phyloP scores from a whole-genome alignment of 2,113 vertebrate genomes.

The Phalacrocorax pelagicus region DNA sequence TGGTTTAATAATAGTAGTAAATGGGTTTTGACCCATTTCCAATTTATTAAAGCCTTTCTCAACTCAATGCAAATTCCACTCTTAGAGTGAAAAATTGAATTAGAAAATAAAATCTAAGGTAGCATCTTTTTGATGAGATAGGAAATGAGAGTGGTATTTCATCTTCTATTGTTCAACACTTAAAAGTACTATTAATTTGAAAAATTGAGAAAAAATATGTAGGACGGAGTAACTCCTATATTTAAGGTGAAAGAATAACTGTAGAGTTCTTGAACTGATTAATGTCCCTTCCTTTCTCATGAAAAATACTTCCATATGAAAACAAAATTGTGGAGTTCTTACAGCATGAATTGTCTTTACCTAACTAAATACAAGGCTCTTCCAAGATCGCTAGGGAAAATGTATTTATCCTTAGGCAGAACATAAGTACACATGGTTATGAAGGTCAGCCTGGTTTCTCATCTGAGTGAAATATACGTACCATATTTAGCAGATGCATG shows the following conservation, averaged over 20 bases:
- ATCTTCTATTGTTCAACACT: conserved; percentile 12
- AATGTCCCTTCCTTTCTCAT: background rate
- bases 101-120: conserved; percentile 37
- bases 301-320: background rate
- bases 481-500: conserved; percentile 20
- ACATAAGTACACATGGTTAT: background rate
- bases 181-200: background rate
- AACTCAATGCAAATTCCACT: background rate
- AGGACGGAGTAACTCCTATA: background rate
- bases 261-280: background rate
- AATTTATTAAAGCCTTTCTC: conserved; percentile 23
- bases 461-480: conserved; percentile 24
- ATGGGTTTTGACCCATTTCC: conserved; percentile 31
- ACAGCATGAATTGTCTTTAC: background rate
- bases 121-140: conserved; percentile 23
- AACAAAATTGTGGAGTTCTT: background rate
- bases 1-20: background rate
- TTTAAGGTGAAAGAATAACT: background rate
- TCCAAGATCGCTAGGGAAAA: background rate
- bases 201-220: background rate
- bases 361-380: background rate
- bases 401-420: conserved; percentile 25
- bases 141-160: conserved; percentile 30
- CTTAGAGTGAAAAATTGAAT: conserved; percentile 42
- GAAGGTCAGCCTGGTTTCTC: conserved; percentile 46